Conservation (phyloP, 2,113 vertebrate species). For the Cathartes aura region DNA sequence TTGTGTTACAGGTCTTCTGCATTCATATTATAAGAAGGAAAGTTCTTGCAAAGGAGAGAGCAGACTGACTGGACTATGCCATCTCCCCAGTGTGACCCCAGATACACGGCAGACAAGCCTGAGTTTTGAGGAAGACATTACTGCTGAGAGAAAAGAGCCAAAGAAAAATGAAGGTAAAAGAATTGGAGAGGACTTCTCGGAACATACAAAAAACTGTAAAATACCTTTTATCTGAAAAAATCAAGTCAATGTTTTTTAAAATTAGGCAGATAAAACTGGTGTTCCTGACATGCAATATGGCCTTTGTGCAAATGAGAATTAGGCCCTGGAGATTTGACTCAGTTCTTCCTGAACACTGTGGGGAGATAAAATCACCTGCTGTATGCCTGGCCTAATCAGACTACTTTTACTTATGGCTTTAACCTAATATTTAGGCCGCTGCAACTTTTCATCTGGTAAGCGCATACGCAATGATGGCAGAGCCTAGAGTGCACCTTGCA, state of each 20-base stretch:
- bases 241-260: neutral
- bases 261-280: neutral
- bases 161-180: neutral
- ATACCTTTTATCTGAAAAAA: neutral
- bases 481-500: neutral
- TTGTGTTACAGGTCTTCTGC: neutral
- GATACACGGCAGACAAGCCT: no score
- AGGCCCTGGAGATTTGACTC: neutral
- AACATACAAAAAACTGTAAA: neutral
- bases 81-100: neutral
- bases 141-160: neutral
- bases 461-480: fast-evolving
- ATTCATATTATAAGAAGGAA: neutral
- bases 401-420: neutral
- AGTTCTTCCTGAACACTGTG: neutral
- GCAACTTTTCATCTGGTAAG: neutral
- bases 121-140: neutral
- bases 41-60: neutral
- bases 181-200: neutral
- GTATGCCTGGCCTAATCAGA: neutral
- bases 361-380: neutral
- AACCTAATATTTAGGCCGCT: neutral
- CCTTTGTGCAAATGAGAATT: neutral
- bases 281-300: neutral
- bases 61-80: neutral